Evolutionary conservation across 2,888 invertebrate species (phyloP).

Genomic region (Disparrhopalites patrizii): DNA sequence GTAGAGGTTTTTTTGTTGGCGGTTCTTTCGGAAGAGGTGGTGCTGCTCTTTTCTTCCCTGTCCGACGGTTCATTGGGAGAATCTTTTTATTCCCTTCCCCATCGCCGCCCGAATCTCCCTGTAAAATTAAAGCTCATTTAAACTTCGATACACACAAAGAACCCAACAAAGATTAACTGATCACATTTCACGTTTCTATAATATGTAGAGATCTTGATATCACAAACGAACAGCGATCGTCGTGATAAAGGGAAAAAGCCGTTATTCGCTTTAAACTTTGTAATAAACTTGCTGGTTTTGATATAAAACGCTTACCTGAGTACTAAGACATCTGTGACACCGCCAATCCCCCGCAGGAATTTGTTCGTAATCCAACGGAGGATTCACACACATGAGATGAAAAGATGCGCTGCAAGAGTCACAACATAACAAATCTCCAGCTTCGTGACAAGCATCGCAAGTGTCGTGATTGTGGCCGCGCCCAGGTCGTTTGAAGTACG

Average conservation of each 20-base stretch:
- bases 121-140: neutral
- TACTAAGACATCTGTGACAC: conserved; percentile 34
- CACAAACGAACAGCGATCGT: too few species aligned
- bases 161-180: neutral
- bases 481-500: conserved; percentile 80
- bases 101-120: neutral
- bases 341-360: conserved; percentile 77
- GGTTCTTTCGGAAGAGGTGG: conserved; percentile 30
- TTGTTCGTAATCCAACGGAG: conserved; percentile 82
- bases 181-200: too few species aligned
- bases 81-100: neutral
- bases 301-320: conserved; percentile 26
- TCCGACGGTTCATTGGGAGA: conserved; percentile 20
- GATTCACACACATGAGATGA: conserved; percentile 93
- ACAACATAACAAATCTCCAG: conserved; percentile 91
- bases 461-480: conserved; percentile 86
- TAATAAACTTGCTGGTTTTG: too few species aligned
- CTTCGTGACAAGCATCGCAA: conserved; percentile 91
- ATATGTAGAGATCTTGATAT: too few species aligned
- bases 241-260: too few species aligned
- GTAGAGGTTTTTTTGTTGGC: conserved; percentile 30
- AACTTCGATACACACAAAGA: neutral
- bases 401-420: conserved; percentile 94
- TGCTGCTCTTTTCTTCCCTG: conserved; percentile 47
- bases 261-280: too few species aligned